Conservation (phyloP, 2,113 vertebrate species). For the Chionomys nivalis region DNA sequence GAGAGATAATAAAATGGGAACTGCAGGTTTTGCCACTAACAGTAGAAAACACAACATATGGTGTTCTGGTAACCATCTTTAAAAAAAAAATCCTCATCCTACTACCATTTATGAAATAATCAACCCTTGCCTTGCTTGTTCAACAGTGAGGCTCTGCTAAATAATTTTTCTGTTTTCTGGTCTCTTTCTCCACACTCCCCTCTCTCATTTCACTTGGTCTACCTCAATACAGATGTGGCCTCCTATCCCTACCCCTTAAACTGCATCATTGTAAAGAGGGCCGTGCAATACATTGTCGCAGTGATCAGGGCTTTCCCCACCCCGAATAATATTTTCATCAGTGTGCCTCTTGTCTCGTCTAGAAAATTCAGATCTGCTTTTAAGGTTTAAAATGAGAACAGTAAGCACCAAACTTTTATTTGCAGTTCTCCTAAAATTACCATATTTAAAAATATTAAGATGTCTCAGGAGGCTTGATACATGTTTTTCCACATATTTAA, state of each 20-base stretch:
- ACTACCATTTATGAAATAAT: constrained; percentile 26
- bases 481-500: constrained; percentile 42
- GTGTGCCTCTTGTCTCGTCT: background rate
- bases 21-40: background rate
- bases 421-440: constrained; percentile 36
- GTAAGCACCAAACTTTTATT: background rate
- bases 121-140: constrained; percentile 20
- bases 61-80: background rate
- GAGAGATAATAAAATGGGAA: background rate
- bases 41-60: background rate
- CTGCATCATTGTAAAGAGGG: constrained; percentile 21
- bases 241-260: background rate
- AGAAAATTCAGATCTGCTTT: constrained; percentile 42
- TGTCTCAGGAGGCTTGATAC: background rate
- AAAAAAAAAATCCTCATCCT: background rate
- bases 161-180: background rate
- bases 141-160: background rate
- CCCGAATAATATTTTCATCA: background rate
- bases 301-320: background rate
- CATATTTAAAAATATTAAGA: constrained; percentile 32
- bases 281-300: background rate
- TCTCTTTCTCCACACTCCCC: background rate
- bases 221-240: background rate
- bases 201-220: background rate
- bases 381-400: background rate